Conservation (phyloP, 2,888 invertebrate genomes). For the Nezara viridula region DNA sequence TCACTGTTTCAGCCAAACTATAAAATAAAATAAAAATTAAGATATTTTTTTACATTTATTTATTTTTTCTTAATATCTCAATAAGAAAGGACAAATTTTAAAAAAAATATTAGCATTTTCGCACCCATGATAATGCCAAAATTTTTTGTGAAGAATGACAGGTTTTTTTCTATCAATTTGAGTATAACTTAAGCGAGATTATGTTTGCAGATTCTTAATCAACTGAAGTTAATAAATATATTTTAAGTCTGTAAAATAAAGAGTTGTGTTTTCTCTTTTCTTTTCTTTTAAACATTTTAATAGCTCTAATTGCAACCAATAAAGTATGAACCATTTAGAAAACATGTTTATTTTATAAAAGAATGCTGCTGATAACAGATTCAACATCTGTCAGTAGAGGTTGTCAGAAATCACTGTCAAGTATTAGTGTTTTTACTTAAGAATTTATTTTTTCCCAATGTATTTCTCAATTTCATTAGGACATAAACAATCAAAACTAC, state of each 20-base stretch:
- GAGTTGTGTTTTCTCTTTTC: not conserved
- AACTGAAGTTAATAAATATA: not conserved
- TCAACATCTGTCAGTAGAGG: too few relatives aligned
- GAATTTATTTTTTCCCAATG: too few relatives aligned
- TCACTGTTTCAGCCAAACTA: conserved; percentile 71
- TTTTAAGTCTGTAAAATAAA: not conserved
- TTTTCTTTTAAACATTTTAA: too few relatives aligned
- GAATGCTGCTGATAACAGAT: too few relatives aligned
- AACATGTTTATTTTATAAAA: too few relatives aligned
- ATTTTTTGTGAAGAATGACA: not conserved
- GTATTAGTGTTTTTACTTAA: too few relatives aligned
- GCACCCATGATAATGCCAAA: not conserved
- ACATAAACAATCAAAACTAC: too few relatives aligned
- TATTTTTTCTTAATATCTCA: not conserved
- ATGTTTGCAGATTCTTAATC: too few relatives aligned
- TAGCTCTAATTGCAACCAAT: not conserved
- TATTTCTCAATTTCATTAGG: too few relatives aligned
- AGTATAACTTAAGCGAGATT: not conserved
- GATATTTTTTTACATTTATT: not conserved
- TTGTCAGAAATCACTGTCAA: too few relatives aligned
- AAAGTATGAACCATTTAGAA: too few relatives aligned
- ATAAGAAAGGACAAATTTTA: not conserved
- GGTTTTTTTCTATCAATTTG: not conserved
- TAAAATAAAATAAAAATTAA: not conserved
- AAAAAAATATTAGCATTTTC: not conserved